These are phyloP conservation scores for Nibea coibor DNA, from an alignment of 2,113 vertebrate genomes.

Conservation along the genomic window DNA sequence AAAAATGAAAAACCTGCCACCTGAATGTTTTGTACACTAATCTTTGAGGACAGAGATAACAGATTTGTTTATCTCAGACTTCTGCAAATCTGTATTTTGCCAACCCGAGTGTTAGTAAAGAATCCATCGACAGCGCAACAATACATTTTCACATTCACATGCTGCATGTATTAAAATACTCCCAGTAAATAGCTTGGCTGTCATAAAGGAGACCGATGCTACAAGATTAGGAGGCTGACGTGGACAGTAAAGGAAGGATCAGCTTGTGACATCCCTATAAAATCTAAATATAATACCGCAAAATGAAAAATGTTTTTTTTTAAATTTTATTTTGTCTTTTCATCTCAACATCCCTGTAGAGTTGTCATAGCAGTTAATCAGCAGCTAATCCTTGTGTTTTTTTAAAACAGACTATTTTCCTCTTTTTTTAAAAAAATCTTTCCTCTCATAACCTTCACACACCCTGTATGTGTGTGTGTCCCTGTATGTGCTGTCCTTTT, in stretches of 20 bases:
- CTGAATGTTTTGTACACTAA: neutral
- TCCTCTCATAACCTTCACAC: neutral
- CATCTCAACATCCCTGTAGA: neutral
- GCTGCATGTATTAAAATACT: neutral
- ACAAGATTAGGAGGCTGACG: neutral
- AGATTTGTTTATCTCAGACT: neutral
- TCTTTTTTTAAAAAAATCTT: neutral
- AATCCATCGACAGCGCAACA: neutral
- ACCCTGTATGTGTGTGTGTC: neutral
- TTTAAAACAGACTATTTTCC: neutral
- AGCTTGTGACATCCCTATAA: neutral
- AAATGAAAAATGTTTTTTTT: neutral
- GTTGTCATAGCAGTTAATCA: neutral
- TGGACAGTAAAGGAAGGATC: neutral
- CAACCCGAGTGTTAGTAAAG: neutral
- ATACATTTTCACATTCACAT: neutral
- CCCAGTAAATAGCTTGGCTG: neutral
- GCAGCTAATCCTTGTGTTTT: neutral
- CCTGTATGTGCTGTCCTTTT: neutral
- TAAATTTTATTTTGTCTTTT: too few relatives aligned
- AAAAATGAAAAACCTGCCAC: neutral
- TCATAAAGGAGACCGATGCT: neutral
- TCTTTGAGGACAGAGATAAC: neutral
- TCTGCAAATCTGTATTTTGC: neutral
- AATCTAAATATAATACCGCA: neutral